phyloP scores from a whole-genome alignment of 1,140 invertebrate species.

The Diorhabda elongata region DNA sequence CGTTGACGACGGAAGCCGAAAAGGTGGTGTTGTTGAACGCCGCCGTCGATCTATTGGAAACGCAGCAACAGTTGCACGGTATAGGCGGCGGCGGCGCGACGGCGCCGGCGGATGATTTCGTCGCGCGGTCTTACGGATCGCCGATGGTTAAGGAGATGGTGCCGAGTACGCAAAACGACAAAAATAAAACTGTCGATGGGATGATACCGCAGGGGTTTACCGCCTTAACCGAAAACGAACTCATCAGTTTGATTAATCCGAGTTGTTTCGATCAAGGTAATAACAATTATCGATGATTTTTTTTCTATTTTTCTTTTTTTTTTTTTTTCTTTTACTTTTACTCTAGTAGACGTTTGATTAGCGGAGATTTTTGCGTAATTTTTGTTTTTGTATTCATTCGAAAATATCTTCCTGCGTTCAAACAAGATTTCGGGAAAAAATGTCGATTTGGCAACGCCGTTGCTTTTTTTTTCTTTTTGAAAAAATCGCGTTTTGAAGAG shows the following conservation, averaged over 20 bases:
- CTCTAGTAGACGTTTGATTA: too few relatives aligned
- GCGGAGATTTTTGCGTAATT: too few relatives aligned
- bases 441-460: too few relatives aligned
- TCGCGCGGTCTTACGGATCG: conserved; percentile 11
- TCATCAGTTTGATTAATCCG: conserved; percentile 80
- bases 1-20: conserved; percentile 59
- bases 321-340: too few relatives aligned
- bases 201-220: conserved; percentile 68
- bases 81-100: conserved; percentile 20
- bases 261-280: conserved; percentile 79
- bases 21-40: conserved; percentile 63
- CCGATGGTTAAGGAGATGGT: conserved; percentile 36
- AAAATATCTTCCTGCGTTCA: too few relatives aligned
- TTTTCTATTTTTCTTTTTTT: background rate
- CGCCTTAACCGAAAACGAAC: conserved; percentile 77
- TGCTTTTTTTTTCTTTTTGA: too few relatives aligned
- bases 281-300: conserved; percentile 25
- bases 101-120: background rate
- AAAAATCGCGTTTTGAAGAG: too few relatives aligned
- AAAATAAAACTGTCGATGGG: conserved; percentile 42
- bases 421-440: too few relatives aligned
- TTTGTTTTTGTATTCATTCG: too few relatives aligned
- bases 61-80: conserved; percentile 41
- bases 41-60: conserved; percentile 56
- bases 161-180: conserved; percentile 22